phyloP scores from a whole-genome alignment of 2,797 vertebrate genomes.

The Cirrhinus mrigala region DNA sequence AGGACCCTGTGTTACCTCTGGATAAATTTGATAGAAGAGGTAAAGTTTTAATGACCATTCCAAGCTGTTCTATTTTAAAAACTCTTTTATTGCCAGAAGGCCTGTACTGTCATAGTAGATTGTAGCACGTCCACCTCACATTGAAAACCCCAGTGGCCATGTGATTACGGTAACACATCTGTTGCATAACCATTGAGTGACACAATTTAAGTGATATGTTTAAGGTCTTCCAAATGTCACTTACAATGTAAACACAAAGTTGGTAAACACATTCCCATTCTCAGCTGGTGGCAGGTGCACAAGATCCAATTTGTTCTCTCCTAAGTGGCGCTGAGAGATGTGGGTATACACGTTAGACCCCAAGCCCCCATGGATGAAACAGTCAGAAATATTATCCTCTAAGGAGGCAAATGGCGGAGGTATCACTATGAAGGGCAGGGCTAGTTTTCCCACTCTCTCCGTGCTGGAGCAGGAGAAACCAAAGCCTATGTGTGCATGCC shows the following conservation, averaged over 20 bases:
- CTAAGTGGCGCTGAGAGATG: constrained; percentile 40
- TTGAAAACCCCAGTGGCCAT: constrained; percentile 9
- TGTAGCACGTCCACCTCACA: background rate
- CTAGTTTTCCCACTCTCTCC: constrained; percentile 46
- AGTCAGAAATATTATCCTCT: constrained; percentile 51
- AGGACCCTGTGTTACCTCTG: background rate
- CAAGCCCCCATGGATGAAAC: constrained; percentile 37
- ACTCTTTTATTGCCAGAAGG: background rate
- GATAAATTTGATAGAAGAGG: background rate
- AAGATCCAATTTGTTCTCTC: constrained; percentile 30
- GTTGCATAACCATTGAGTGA: constrained; percentile 30
- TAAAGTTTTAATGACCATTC: background rate
- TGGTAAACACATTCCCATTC: constrained; percentile 41
- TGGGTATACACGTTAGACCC: constrained; percentile 48
- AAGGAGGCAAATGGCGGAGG: constrained; percentile 56
- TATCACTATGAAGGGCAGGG: constrained; percentile 54
- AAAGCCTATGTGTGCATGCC: constrained; percentile 45
- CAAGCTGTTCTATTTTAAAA: background rate
- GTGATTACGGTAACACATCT: constrained; percentile 18
- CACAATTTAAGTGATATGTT: background rate
- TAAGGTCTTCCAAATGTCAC: constrained; percentile 23
- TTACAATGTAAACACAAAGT: constrained; percentile 42
- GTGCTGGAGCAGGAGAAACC: constrained; percentile 51
- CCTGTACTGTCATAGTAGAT: background rate
- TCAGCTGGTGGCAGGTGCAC: constrained; percentile 23